A percentile compares a stretch with the other conserved stretches of the same genome.
These are phyloP conservation scores for Phenganax marumi DNA, from an alignment of 92 coral and sea anemone genomes.

Conservation along the genomic window DNA sequence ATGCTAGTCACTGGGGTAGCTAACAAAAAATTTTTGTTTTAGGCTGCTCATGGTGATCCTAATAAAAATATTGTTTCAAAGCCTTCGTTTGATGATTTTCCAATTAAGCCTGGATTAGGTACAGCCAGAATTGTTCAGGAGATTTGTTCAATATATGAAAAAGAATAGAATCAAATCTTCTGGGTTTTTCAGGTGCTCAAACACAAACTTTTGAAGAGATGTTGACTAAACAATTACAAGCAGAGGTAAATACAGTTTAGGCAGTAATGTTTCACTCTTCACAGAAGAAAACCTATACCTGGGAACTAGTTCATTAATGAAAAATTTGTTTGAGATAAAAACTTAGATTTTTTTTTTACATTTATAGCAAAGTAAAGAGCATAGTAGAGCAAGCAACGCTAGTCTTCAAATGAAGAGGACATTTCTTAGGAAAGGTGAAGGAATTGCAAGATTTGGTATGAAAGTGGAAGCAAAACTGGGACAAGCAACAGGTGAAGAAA, in stretches of 20 bases:
- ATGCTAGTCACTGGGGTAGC: too few relatives aligned
- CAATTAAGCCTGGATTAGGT: slow-evolving; percentile 74
- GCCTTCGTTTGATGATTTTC: slow-evolving; percentile 61
- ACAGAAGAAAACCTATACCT: background rate
- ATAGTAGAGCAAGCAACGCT: background rate
- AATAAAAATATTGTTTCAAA: background rate
- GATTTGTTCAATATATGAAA: background rate
- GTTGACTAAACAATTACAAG: slow-evolving; percentile 67
- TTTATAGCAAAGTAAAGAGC: background rate
- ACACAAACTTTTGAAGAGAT: slow-evolving; percentile 77
- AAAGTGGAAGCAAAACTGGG: slow-evolving; percentile 19
- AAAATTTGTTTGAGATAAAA: too few relatives aligned
- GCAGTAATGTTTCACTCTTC: background rate
- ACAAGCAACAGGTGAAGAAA: background rate
- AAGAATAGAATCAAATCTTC: background rate
- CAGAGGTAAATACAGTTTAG: slow-evolving; percentile 43
- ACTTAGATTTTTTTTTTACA: background rate
- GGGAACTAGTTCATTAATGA: background rate
- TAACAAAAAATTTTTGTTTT: background rate
- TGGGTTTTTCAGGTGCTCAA: slow-evolving; percentile 43
- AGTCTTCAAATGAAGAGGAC: slow-evolving; percentile 41
- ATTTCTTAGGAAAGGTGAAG: slow-evolving; percentile 92
- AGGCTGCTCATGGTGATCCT: background rate
- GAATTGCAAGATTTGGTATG: slow-evolving; percentile 79
- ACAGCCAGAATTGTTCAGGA: background rate